Evolutionary conservation across 2,888 invertebrate genomes (phyloP).

Genomic region (Drosophila quinaria): DNA sequence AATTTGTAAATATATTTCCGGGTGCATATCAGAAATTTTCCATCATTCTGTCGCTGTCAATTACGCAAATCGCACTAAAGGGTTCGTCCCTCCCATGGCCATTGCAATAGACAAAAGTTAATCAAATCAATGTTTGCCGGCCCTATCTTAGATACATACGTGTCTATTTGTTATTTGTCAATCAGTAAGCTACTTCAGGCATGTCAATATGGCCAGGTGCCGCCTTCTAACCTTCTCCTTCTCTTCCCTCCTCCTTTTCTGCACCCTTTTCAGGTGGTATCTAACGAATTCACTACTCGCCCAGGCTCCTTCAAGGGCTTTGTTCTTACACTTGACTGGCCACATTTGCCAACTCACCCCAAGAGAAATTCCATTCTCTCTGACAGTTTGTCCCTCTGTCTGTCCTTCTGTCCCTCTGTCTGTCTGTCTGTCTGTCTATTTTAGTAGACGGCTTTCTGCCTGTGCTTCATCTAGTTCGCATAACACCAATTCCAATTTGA

Average conservation of each 20-base stretch:
- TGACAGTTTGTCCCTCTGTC: constrained; percentile 11
- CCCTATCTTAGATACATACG: constrained; percentile 69
- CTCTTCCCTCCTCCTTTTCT: not conserved
- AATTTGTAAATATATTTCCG: constrained; percentile 37
- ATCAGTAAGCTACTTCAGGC: constrained; percentile 73
- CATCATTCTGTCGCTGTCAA: constrained; percentile 31
- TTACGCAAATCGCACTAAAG: constrained; percentile 46
- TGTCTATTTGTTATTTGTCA: constrained; percentile 77
- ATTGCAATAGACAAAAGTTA: constrained; percentile 68
- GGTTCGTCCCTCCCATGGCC: constrained; percentile 33
- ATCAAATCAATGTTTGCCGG: constrained; percentile 73
- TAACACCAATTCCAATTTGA: constrained; percentile 77
- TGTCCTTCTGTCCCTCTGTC: constrained; percentile 22
- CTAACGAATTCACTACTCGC: constrained; percentile 4
- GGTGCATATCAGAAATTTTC: not conserved
- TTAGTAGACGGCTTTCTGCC: constrained; percentile 17
- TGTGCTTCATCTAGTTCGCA: constrained; percentile 62
- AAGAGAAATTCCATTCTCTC: constrained; percentile 4
- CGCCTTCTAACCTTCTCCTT: not conserved
- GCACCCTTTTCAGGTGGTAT: not conserved
- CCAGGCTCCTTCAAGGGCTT: constrained; percentile 40
- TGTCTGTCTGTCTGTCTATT: constrained; percentile 27
- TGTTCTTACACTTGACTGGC: constrained; percentile 73
- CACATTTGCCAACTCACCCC: constrained; percentile 43
- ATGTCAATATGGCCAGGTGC: constrained; percentile 47